Evolutionary conservation across 2,797 vertebrate species (phyloP).

Genomic region (Huso huso): DNA sequence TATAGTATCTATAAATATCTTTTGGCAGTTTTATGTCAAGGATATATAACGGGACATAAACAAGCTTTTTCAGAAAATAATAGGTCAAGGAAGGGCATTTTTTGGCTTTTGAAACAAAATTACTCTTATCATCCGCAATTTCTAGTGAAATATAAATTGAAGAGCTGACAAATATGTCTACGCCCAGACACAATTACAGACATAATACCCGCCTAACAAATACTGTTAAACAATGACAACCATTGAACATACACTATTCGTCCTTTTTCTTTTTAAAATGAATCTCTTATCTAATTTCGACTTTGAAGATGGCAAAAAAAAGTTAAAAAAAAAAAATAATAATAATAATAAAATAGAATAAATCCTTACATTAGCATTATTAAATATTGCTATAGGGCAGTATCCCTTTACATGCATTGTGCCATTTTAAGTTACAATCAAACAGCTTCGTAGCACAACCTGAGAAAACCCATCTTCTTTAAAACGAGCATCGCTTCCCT

Average conservation of each 20-base stretch:
- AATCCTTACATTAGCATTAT: slow-evolving; percentile 26
- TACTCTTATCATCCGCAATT: slow-evolving; percentile 42
- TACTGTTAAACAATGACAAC: slow-evolving; percentile 62
- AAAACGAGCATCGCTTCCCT: slow-evolving; percentile 35
- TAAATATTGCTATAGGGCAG: slow-evolving; percentile 29
- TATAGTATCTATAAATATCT: slow-evolving; percentile 1
- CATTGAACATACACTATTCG: slow-evolving; percentile 48
- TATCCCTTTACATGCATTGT: slow-evolving; percentile 36
- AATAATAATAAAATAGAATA: too few relatives aligned
- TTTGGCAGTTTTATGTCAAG: slow-evolving; percentile 8
- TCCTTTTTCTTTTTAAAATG: slow-evolving; percentile 44
- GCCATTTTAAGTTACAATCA: slow-evolving; percentile 33
- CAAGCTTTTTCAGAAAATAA: not conserved
- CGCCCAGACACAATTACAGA: slow-evolving; percentile 70
- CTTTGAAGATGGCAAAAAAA: slow-evolving; percentile 45
- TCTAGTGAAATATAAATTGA: slow-evolving; percentile 56
- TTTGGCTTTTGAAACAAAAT: slow-evolving; percentile 21
- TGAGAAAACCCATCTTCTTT: slow-evolving; percentile 45
- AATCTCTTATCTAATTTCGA: slow-evolving; percentile 43
- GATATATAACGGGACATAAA: slow-evolving; percentile 6
- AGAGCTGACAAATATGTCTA: slow-evolving; percentile 69
- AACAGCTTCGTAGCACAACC: slow-evolving; percentile 41
- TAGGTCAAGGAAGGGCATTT: slow-evolving; percentile 15
- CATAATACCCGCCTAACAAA: slow-evolving; percentile 70
- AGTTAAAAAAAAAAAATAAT: slow-evolving; percentile 34